A percentile compares a stretch with the other conserved stretches of the same genome.
Conservation (phyloP, 2,113 vertebrate genomes). For the Odocoileus hemionus region DNA sequence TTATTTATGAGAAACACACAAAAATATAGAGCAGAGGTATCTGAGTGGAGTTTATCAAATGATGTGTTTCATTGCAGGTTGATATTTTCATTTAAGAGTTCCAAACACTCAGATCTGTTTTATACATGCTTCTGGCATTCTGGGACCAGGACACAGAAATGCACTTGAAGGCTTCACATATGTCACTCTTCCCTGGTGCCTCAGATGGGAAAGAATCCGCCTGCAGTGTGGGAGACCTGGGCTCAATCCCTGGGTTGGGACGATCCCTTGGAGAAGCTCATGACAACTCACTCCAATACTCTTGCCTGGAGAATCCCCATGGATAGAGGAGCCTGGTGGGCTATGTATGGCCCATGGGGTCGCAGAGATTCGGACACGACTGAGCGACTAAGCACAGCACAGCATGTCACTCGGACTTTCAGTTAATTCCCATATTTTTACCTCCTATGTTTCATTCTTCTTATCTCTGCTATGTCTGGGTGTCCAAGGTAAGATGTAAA, state of each 20-base stretch:
- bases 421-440: not conserved
- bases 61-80: not conserved
- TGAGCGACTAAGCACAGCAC: not conserved
- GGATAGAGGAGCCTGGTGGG: not conserved
- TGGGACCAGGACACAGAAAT: not conserved
- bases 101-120: not conserved
- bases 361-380: rapidly evolving
- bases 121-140: not conserved
- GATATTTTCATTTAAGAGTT: not conserved
- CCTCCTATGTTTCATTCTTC: not conserved
- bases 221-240: not conserved
- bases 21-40: not conserved
- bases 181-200: not conserved
- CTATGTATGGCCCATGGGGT: not conserved
- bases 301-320: not conserved
- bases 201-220: not conserved
- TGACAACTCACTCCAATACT: not conserved
- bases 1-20: not conserved
- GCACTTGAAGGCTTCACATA: not conserved
- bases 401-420: not conserved
- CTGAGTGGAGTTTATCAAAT: not conserved
- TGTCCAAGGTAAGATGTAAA: not conserved
- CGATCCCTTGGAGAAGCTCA: not conserved
- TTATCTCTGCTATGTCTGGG: not conserved
- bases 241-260: not conserved